Percentiles rank a stretch among this genome's conserved stretches.
phyloP scores from a whole-genome alignment of 1,140 invertebrate genomes.

The Aporrectodea caliginosa region DNA sequence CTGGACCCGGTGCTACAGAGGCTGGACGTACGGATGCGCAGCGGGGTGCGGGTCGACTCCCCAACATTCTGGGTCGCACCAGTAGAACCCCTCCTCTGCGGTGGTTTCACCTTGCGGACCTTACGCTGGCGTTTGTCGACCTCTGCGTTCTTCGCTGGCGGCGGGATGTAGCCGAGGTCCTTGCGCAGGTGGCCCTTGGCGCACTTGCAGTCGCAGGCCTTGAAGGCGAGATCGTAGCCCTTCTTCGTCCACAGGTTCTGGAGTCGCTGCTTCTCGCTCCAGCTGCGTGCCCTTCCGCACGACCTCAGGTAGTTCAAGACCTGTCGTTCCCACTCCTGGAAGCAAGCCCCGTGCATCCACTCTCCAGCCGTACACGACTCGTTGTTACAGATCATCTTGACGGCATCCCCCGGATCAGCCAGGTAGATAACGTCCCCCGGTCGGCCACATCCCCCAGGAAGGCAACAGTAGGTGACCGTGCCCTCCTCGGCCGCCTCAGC shows the following conservation, averaged over 20 bases:
- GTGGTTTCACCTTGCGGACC: conserved; percentile 56
- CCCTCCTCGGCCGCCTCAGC: neutral
- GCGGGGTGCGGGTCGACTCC: conserved; percentile 33
- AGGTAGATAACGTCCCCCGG: conserved; percentile 63
- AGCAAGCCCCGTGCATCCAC: conserved; percentile 93
- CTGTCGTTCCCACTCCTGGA: conserved; percentile 84
- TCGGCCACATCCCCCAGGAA: conserved; percentile 70
- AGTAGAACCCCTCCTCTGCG: conserved; percentile 41
- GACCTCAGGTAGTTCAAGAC: conserved; percentile 82
- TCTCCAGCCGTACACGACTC: conserved; percentile 78
- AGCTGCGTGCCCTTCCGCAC: conserved; percentile 81
- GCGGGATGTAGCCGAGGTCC: conserved; percentile 83
- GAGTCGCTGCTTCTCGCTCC: conserved; percentile 86
- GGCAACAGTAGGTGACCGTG: conserved; percentile 61
- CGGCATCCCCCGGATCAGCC: conserved; percentile 68
- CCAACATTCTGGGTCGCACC: conserved; percentile 38
- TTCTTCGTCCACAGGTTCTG: conserved; percentile 97
- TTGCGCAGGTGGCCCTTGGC: conserved; percentile 87
- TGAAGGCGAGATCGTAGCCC: conserved; percentile 89
- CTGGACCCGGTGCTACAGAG: conserved; percentile 45
- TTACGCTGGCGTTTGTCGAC: conserved; percentile 36
- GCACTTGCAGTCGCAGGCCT: conserved; percentile 72
- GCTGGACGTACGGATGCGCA: conserved; percentile 39
- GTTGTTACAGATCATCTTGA: conserved; percentile 90
- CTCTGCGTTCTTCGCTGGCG: conserved; percentile 52